Evolutionary conservation across 2,888 invertebrate species (phyloP), one percentile per base, ranked within the genome.

Genomic region (Cryptocephalus primarius): DNA sequence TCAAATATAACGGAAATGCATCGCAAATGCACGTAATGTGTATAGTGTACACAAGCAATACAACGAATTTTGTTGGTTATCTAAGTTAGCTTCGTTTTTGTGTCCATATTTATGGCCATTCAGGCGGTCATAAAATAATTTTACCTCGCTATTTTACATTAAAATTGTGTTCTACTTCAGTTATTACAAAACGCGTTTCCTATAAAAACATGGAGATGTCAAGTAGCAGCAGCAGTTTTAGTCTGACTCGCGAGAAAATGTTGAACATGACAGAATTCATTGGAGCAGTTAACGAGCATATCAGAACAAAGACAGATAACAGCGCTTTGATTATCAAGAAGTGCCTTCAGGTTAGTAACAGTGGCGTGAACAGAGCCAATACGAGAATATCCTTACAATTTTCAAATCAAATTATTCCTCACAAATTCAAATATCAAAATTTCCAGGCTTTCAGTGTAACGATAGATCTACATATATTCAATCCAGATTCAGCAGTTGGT

Each of bases 381-480:
- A 22, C 22, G 6, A 22, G 6, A 22, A 4, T 22, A 22, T 22
- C 3, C 22, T 22, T 22, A 6, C 22, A 22, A 22, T 22, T 22
- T 22, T 39, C 31, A 12, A 33, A 36, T 42, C 38, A 39, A 34
- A 9, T 34, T 34, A 34, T 22, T 33, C 9, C 39, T n/a, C n/a
- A n/a, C 40, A 34, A 13, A 43, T 47, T 36, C n/a, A 40, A 43
- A 36, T 40, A 40, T n/a, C 11, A 36, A 32, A 14, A 41, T 45
- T 72, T 72, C n/a, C 66, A 83, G 82, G 69, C 78, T 13, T 74
- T 83, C 57, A 76, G 80, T 45, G 78, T 78, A 42, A 75, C 80
- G 13, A 74, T 79, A 56, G 83, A 84, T 60, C 61, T 78, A 8
- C 76, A 76, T 52, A 74, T 80, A 58, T 85, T 84, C 61, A 82